Evolutionary conservation across 1,140 invertebrate species (phyloP).

Genomic region (Brachionus rubens): DNA sequence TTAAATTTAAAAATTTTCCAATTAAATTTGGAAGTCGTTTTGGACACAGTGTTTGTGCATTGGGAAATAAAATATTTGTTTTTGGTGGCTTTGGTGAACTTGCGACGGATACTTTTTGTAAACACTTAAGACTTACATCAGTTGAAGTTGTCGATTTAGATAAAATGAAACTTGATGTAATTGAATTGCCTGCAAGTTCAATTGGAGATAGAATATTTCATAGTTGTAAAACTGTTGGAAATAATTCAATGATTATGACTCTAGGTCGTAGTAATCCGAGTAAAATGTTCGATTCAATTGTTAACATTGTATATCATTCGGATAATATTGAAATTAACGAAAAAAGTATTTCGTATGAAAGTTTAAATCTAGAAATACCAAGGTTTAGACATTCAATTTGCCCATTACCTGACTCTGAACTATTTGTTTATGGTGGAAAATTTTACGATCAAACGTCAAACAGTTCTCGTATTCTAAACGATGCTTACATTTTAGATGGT

Average conservation of each 20-base stretch:
- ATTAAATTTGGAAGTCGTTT: slow-evolving; percentile 49
- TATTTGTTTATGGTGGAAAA: slow-evolving; percentile 45
- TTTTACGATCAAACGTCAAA: slow-evolving; percentile 9
- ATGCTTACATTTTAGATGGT: not conserved
- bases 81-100: slow-evolving; percentile 48
- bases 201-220: slow-evolving; percentile 27
- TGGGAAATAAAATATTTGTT: slow-evolving; percentile 48
- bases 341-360: not conserved
- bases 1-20: not conserved
- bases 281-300: slow-evolving; percentile 28
- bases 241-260: not conserved
- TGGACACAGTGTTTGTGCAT: slow-evolving; percentile 51
- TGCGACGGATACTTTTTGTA: slow-evolving; percentile 2
- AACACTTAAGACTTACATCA: slow-evolving; percentile 7
- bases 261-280: slow-evolving; percentile 38
- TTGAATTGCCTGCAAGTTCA: not conserved
- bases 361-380: not conserved
- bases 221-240: not conserved
- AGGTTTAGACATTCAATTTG: slow-evolving; percentile 30
- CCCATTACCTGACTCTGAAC: not conserved
- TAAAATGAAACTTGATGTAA: not conserved
- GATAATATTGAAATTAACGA: slow-evolving; percentile 11
- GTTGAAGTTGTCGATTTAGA: slow-evolving; percentile 24
- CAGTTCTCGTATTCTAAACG: slow-evolving; percentile 1
- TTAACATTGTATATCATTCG: not conserved